phyloP scores from a whole-genome alignment of 2,113 vertebrate genomes.

The Percina caprodes region DNA sequence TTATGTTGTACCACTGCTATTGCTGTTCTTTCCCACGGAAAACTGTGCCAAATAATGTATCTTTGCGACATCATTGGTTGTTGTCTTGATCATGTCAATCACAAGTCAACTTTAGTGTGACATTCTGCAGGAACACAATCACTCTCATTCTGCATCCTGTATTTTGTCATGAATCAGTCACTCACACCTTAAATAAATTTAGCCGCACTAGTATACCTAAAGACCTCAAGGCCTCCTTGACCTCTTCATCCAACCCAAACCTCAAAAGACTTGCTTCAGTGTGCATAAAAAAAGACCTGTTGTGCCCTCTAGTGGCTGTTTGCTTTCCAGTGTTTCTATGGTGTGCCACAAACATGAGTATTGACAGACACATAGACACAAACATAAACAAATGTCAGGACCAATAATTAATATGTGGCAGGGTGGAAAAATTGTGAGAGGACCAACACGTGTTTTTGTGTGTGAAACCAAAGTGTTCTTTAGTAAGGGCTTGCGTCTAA shows the following conservation, averaged over 20 bases:
- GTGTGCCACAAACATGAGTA: neutral
- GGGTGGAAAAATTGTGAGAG: too few species aligned
- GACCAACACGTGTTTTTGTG: neutral
- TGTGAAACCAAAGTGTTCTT: neutral
- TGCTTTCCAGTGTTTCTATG: neutral
- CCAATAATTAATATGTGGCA: neutral
- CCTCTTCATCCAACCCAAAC: constrained; percentile 4
- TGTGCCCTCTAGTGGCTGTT: constrained; percentile 73
- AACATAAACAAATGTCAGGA: neutral
- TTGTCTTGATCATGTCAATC: neutral
- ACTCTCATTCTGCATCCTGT: neutral
- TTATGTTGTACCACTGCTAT: constrained; percentile 49
- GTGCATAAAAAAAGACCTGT: constrained; percentile 60
- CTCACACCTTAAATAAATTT: neutral
- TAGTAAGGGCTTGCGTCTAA: neutral
- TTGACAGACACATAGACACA: neutral
- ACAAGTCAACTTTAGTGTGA: neutral
- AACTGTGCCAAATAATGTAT: neutral
- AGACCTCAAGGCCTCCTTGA: constrained; percentile 49
- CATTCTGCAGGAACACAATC: neutral
- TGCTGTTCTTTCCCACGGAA: neutral
- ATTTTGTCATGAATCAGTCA: neutral
- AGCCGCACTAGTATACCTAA: neutral
- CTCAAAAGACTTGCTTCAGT: neutral
- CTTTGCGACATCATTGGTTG: neutral